Evolutionary conservation across 2,797 vertebrate genomes (phyloP), one percentile per base, ranked within the genome.

Genomic region (Chrosomus eos): DNA sequence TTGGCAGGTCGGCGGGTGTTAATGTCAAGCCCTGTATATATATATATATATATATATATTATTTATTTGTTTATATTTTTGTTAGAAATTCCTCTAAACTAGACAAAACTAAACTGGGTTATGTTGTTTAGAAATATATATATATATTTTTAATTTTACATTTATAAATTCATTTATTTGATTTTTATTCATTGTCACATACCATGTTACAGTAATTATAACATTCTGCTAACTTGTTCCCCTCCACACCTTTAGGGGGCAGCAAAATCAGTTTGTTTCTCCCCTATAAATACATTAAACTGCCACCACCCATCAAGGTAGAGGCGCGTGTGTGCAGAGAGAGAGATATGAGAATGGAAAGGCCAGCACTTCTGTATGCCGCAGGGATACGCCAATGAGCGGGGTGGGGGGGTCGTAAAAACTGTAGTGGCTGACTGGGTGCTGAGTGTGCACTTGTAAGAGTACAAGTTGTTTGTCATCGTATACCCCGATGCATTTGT

Each of bases 301-400:
- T 72, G 51, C 71, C 3, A 58, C 64, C 53, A 86, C 80, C 77
- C 43, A 78, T 81, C 81, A 71, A 80, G 13, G 48, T 83, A 66
- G 71, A 80, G 23, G 75, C n/a, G 43, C 78, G 75, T 26, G 48
- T 26, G 19, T 78, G 66, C 26, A 33, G 60, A 71, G 26, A 40
- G 74, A 21, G 53, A 85, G 75, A 85, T 83, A 43, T 83, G 60
- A 85, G 77, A 88, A 82, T 74, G 70, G 73, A 83, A 82, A 85
- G 62, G 80, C 68, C 60, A 68, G 75, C 48, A 79, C 21, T 82
- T 85, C 72, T 85, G 68, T 82, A 21, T 62, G 62, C 43, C 28
- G 36, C 77, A 75, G 60, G 70, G 84, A 75, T 80, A 38, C 11
- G 11, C 45, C 16, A 43, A 13, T 51, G 60, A 40, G 7, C 36